A percentile compares a stretch with the other conserved stretches of the same genome.
These are phyloP conservation scores for Channa argus DNA, from an alignment of 2,113 vertebrate species.

Conservation along the genomic window DNA sequence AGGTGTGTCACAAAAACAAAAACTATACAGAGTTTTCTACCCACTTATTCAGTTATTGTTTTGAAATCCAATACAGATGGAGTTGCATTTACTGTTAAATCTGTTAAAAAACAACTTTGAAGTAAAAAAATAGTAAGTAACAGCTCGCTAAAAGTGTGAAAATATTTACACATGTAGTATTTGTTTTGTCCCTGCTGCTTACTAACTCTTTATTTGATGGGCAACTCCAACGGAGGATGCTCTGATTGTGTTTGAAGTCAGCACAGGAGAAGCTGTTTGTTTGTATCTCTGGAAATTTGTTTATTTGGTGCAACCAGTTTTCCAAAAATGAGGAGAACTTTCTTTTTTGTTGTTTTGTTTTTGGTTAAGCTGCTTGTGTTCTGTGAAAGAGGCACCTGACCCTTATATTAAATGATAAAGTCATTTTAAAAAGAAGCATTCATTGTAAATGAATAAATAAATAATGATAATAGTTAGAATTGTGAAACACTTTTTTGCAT, in stretches of 20 bases:
- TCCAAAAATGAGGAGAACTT: neutral
- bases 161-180: conserved; percentile 23
- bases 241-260: conserved; percentile 38
- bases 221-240: neutral
- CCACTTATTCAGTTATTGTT: neutral
- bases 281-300: conserved; percentile 22
- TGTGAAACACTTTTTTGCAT: neutral
- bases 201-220: conserved; percentile 22
- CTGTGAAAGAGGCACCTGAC: neutral
- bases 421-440: too few relatives aligned
- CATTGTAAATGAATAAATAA: too few relatives aligned
- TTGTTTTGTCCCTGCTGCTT: conserved; percentile 9
- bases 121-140: neutral
- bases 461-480: too few relatives aligned
- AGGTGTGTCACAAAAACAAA: too few relatives aligned
- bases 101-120: neutral
- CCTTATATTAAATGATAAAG: neutral
- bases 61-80: neutral
- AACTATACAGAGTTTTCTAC: neutral
- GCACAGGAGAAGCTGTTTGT: conserved; percentile 21
- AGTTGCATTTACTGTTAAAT: neutral
- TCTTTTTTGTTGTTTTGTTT: conserved; percentile 20
- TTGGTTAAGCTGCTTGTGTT: conserved; percentile 22
- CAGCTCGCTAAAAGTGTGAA: conserved; percentile 3
- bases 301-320: conserved; percentile 23